Evolutionary conservation across 2,888 invertebrate genomes (phyloP).

Genomic region (Mythimna loreyi): DNA sequence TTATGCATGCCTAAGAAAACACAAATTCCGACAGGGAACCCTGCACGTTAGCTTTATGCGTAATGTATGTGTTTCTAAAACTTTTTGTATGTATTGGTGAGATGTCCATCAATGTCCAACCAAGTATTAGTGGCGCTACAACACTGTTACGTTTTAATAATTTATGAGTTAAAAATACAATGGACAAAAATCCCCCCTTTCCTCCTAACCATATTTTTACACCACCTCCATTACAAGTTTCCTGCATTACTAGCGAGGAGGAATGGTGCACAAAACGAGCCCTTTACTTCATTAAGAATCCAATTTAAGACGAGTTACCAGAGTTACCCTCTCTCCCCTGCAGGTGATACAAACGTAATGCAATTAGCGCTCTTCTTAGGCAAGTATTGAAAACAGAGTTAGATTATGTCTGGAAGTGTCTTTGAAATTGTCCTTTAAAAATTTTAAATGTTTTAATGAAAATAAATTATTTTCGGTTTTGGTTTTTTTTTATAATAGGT

Average conservation of each 20-base stretch:
- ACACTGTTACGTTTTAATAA: too few relatives aligned
- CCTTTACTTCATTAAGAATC: constrained; percentile 86
- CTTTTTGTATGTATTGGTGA: too few relatives aligned
- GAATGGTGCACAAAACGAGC: constrained; percentile 83
- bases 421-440: too few relatives aligned
- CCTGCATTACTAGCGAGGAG: constrained; percentile 68
- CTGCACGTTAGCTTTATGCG: too few relatives aligned
- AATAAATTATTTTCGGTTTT: too few relatives aligned
- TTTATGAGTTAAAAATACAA: neutral
- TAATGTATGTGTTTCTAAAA: too few relatives aligned
- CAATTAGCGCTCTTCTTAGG: constrained; percentile 81
- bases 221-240: constrained; percentile 60
- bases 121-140: too few relatives aligned
- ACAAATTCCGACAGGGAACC: too few relatives aligned
- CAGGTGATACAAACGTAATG: constrained; percentile 88
- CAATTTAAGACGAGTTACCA: constrained; percentile 83
- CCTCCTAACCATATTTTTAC: constrained; percentile 11
- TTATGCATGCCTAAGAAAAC: too few relatives aligned
- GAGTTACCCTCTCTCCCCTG: constrained; percentile 78
- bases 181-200: neutral
- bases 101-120: too few relatives aligned
- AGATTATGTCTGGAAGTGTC: constrained; percentile 56
- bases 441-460: neutral
- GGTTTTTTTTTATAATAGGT: too few relatives aligned
- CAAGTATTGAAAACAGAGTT: constrained; percentile 64